Evolutionary conservation across 2,797 vertebrate species (phyloP), one percentile per base, ranked within the genome.

Genomic region (Eurystomus glaucurus): DNA sequence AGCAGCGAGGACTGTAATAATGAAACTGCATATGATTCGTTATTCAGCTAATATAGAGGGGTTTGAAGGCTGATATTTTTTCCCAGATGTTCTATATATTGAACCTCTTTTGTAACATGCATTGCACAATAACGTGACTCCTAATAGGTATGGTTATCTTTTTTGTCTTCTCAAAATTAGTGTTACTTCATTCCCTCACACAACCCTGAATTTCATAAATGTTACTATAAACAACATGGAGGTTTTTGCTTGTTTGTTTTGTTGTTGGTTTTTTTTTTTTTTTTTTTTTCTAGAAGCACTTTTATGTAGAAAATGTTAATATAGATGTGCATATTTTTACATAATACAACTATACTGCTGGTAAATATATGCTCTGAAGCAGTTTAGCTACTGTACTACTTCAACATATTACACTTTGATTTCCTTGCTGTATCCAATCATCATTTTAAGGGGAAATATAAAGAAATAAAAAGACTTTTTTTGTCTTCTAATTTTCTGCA

Each of bases 321-420:
- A 66, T 29, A 90, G 78, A 89, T 84, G 50, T 97, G 61, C 64
- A 95, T 96, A 95, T 88, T 96, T 97, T 97, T 96, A 80, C 89
- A 94, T 93, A 97, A 96, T 75, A 31, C n/a, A 88, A n/a, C 78
- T 86, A 50, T 45, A 20, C 60, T 52, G 6, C 88, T 90, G 82
- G 65, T 94, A 93, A 92, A 93, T 85, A 46, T 28, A 68, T 9
- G 12, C 58, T 89, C 48, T 93, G 52, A 94, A 95, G 84, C 71
- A 85, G 43, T 86, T 94, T 62, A 87, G 43, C 50, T 54, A 58
- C 43, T 70, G 37, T 77, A 52, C 77, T 88, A 51, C 26, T 60
- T 92, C 58, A 79, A 75, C 8, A 16, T 51, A 46, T 79, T 91
- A 51, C 39, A 20, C 20, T 88, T 86, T 74, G 35, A 16, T 94